Base-by-base conservation (phyloP, 1,140 invertebrate species). In the Stratiolaelaps scimitus region DNA sequence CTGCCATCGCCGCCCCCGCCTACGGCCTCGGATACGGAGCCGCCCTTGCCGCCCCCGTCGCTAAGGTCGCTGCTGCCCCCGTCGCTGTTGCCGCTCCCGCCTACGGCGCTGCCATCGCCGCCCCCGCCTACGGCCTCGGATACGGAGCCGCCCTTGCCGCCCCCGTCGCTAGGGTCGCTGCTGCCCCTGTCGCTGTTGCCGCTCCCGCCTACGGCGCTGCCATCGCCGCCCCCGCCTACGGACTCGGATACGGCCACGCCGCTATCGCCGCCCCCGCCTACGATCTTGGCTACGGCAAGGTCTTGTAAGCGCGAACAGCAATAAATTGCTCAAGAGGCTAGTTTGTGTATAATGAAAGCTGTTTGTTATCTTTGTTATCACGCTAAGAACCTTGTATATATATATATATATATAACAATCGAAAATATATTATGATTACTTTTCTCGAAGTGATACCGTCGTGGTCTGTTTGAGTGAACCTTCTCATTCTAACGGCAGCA, bases 81-180 rank as follows among this genome's bases (percentile, higher is more conserved):
- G 15, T 5, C 23, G 53, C 23, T 23, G 53, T 5, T 34, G 53
- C 23, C 10, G 53, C 15, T 10, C 53, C 23, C 2, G 53, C 15
- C 15, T 60, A 60, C 53, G 53, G 53, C 17, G 17, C 53, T 60
- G 15, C 53, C 26, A 2, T 20, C 15, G 53, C 53, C 23, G 53
- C 53, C 53, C n/a, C 53, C 23, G 53, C 53, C 20, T 17, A 60
- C 23, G 53, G 23, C 34, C 53, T 60, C 53, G 53, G 53, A 60
- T 60, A 60, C 20, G 53, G 23, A 5, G 53, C 53, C 34, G 23
- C 53, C 15, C 47, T 15, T 15, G 15, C 47, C 47, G 15, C 47
- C 47, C 15, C 4, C 26, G 47, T 48, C 7, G 26, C 47, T 34
- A 17, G 34, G 15, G 23, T 26, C 1, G 53, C 53, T 23, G 23